Conservation (phyloP, 2,797 vertebrate genomes). For the Australoheros facetus region DNA sequence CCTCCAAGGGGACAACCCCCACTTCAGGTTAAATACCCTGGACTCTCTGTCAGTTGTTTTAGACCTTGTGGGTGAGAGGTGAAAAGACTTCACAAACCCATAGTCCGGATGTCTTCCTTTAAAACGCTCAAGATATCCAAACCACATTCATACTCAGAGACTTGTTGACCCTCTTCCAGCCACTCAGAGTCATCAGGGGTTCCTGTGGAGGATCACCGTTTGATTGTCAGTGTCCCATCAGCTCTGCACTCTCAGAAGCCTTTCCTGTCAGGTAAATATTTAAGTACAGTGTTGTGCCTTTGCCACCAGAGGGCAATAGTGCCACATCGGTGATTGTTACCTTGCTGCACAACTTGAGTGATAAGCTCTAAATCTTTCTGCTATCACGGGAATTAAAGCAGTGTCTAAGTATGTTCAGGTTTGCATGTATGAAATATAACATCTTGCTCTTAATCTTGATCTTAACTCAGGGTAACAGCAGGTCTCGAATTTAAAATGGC, state of each 20-base stretch:
- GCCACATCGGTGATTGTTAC: slow-evolving; percentile 41
- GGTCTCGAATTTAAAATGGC: not conserved
- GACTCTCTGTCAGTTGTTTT: too few species aligned
- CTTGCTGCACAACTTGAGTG: not conserved
- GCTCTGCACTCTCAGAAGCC: slow-evolving; percentile 96
- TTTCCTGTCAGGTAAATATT: slow-evolving; percentile 86
- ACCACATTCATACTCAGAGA: not conserved
- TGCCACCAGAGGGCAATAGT: slow-evolving; percentile 76
- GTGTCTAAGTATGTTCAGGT: not conserved
- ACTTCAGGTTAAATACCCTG: too few species aligned
- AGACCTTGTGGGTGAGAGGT: too few species aligned
- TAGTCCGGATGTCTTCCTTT: too few species aligned
- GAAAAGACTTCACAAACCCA: too few species aligned
- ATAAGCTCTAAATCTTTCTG: slow-evolving; percentile 12
- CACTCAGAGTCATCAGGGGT: slow-evolving; percentile 47
- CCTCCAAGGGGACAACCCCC: too few species aligned
- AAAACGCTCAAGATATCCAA: not conserved
- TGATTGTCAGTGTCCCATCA: slow-evolving; percentile 93
- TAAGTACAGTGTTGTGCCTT: not conserved
- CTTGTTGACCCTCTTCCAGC: slow-evolving; percentile 69
- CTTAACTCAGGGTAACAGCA: not conserved
- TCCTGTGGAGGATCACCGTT: slow-evolving; percentile 82
- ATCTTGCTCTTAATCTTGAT: not conserved
- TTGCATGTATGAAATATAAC: not conserved
- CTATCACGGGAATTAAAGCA: not conserved